Base-by-base conservation (phyloP, 2,888 invertebrate species). In the Argyresthia albistria region DNA sequence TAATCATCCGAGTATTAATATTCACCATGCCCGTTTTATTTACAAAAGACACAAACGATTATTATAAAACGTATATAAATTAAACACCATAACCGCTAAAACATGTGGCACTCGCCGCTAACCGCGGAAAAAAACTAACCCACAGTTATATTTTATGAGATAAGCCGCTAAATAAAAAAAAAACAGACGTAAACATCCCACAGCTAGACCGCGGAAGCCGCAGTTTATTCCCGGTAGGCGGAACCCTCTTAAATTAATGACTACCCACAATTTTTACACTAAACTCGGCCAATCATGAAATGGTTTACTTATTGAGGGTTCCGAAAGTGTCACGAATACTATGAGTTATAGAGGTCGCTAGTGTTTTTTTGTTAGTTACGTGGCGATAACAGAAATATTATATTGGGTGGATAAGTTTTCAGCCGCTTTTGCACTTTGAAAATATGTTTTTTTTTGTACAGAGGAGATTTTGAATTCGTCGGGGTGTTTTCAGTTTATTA, bases 261-360 rank as follows among this genome's bases (percentile, higher is more conserved):
- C 48, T 48, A 37, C 48, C 48, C 37, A 36, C 48, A 48, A 35
- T 48, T 48, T 48, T 48, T 48, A 48, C 48, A 48, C 48, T 48
- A 12, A 36, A 36, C 4, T 35, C 48, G 48, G 48, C 48, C 37
- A 48, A 35, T 37, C 15, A 48, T 48, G 37, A 48, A 48, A 37
- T 48, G 14, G 48, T 14, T 36, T 48, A 37, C 9, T 25, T 25
- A 39, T 9, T 9, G 39, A 6, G 39, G 39, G 39, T 39, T n/a
- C 39, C 10, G 9, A 11, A 39, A 4, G 39, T 39, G 39, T 39
- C 39, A 39, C 1, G n/a, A 39, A 39, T 2, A 39, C 4, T 39
- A n/a, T 39, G 39, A 11, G 39, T 39, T 39, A 3, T 11, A 11
- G 39, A 39, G 25, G 3, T 25, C 25, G 25, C n/a, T 25, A 25